These are phyloP conservation scores for Amiota minor DNA, from an alignment of 2,888 invertebrate species.

Conservation along the genomic window DNA sequence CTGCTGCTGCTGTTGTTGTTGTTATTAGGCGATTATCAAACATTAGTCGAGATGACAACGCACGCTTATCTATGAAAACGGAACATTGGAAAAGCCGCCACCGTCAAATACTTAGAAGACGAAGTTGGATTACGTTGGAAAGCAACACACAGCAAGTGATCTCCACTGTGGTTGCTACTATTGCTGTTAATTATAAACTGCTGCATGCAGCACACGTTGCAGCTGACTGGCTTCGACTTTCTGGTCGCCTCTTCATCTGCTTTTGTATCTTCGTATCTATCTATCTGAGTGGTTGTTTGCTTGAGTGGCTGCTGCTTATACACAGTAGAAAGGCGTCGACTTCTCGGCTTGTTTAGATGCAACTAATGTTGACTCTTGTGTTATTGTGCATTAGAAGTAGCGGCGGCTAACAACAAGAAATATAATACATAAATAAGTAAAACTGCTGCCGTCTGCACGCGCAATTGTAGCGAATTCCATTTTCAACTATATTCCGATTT, in stretches of 20 bases:
- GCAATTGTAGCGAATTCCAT: slow-evolving; percentile 19
- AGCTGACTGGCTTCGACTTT: slow-evolving; percentile 13
- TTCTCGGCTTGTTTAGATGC: too few species aligned
- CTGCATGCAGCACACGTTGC: slow-evolving; percentile 23
- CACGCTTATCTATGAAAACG: slow-evolving; percentile 25
- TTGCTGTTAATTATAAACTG: slow-evolving; percentile 22
- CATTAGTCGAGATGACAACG: slow-evolving; percentile 21
- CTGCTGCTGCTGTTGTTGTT: not conserved
- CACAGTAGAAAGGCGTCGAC: not conserved
- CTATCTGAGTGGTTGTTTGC: too few species aligned
- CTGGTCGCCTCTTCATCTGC: not conserved
- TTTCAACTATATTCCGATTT: slow-evolving; percentile 16
- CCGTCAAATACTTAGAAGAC: too few species aligned
- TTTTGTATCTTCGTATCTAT: not conserved
- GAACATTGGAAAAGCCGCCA: slow-evolving; percentile 7
- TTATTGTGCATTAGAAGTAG: too few species aligned
- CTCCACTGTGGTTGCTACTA: not conserved
- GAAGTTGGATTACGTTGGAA: not conserved
- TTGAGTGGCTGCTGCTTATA: not conserved
- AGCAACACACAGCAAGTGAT: not conserved
- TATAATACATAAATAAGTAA: too few species aligned
- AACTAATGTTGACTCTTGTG: too few species aligned
- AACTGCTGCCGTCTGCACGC: not conserved
- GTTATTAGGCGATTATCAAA: slow-evolving; percentile 22
- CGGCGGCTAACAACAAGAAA: too few species aligned